Base-by-base conservation (phyloP, 2,888 invertebrate genomes). In the Ichneumon xanthorius region DNA sequence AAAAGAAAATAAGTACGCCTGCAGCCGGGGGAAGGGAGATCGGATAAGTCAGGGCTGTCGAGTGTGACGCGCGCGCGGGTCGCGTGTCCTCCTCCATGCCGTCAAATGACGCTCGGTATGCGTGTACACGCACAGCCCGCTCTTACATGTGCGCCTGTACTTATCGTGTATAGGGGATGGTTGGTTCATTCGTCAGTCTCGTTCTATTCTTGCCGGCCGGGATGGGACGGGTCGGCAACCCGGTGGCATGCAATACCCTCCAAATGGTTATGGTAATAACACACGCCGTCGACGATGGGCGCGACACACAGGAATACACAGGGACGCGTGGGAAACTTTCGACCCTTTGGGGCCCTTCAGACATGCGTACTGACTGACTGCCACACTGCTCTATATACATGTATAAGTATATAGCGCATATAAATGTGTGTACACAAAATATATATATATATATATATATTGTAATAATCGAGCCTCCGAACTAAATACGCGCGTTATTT, bases 261-360 rank as follows among this genome's bases (percentile, higher is more conserved):
- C 73, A 76, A 83, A 87, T 83, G 87, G 80, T 78, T 83, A 84
- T 86, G 86, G 80, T 86, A 87, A 87, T 86, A 82, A 83, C 82
- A 79, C 81, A 85, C 84, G 40, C 53, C 80, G 82, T 81, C 77
- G 70, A 75, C 70, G 75, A 82, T 82, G 85, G 82, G 88, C 87
- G 78, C 78, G 82, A 79, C 79, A 72, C 76, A 80, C 84, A 82
- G 65, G 53, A 53, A 84, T 78, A 77, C 70, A 77, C 67, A 84
- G 81, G 30, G 37, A 70, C 55, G 70, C 85, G 85, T 85, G 89
- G 88, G 89, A 89, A 89, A 85, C 85, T 85, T 76, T 71, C 75
- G 78, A 75, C 40, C 82, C 63, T 84, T 80, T 45, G 9, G 40
- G 61, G 58, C 55, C 58, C 67, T 68, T 50, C 19, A 30, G 4